Evolutionary conservation across 2,113 vertebrate genomes (phyloP), one percentile per base, ranked within the genome.

Genomic region (Oreochromis tanganicae): DNA sequence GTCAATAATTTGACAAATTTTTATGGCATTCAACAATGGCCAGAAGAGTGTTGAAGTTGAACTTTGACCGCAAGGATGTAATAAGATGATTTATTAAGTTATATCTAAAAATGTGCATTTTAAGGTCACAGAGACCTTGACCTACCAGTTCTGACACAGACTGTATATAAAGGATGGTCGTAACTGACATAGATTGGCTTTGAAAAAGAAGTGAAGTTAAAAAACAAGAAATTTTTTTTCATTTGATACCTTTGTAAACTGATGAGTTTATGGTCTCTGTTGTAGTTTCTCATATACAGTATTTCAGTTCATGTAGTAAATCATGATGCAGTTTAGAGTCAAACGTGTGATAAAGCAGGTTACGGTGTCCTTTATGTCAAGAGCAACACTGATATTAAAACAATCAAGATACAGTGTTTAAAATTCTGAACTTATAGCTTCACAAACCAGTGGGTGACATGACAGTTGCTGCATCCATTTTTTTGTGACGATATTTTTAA

Each of bases 301-400:
- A 32, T 61, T 17, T 61, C 27, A 17, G 57, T 32, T 61, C 8
- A 61, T 61, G 16, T 61, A 34, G 5, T 32, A 61, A 61, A 19
- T 61, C 27, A 19, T 61, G 57, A 34, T 19, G 57, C 57, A 61
- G 16, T 61, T 61, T 61, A 19, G 4, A 59, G 7, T 14, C 16
- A 59, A 5, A 61, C 1, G 1, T 32, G 29, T 0, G 27, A 59
- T 17, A 17, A 32, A 59, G 56, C 56, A 59, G 56, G 27, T 29
- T 29, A 59, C 1, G 14, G 1, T 59, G 56, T 59, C 24, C 1
- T 0, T 29, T 32, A 5, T 59, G 7, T 32, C 27, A 59, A 2
- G 14, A 32, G 57, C 27, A 4, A 61, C 3, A 61, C 0, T 5
- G 57, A 32, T 61, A 9, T 61, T 17, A 36, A 63, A 66, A 36